Base-by-base conservation (phyloP, 2,113 vertebrate species). In the Tylochromis polylepis region DNA sequence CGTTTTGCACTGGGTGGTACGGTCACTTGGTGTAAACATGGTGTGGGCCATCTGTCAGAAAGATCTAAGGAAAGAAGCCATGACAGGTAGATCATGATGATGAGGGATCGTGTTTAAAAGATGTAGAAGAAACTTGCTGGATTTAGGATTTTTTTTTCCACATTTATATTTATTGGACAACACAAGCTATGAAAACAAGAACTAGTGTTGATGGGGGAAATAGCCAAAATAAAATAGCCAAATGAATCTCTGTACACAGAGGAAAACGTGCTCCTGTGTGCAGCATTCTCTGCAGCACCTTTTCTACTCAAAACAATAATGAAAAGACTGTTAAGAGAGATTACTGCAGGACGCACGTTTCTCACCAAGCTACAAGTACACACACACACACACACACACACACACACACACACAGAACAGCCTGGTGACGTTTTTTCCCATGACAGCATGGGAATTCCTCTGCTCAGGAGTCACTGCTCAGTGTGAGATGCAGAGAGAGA, bases 401-500 rank as follows among this genome's bases (percentile, higher is more conserved):
- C 56, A 59, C 81, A 70, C 49, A 65, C 46, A 72, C 78, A 77
- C 79, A 78, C 57, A 81, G 46, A 81, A 78, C 57, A 75, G 59
- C 81, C 70, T 3, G 12, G 83, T 79, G 86, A 85, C 27, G 34
- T 27, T 83, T 91, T 92, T 94, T 92, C 93, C 91, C 91, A 89
- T 92, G 94, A 92, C 91, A 92, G 87, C 93, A 90, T 92, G 91
- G 93, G 91, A 95, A 95, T 90, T 91, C 91, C 88, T 90, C 87
- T 11, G n/a, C 86, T 92, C 82, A 62, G 88, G 90, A 92, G 89
- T 93, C 89, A 88, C 79, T 36, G 59, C 87, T 82, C 57, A 87
- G 70, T 83, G 88, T 84, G 83, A 77, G 72, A 81, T 81, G 49
- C 16, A 8, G 38, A 51, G 60, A 34, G 57, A 58, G 56, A 79